Base-by-base conservation (phyloP, 2,113 vertebrate genomes). In the Pelecanus crispus region DNA sequence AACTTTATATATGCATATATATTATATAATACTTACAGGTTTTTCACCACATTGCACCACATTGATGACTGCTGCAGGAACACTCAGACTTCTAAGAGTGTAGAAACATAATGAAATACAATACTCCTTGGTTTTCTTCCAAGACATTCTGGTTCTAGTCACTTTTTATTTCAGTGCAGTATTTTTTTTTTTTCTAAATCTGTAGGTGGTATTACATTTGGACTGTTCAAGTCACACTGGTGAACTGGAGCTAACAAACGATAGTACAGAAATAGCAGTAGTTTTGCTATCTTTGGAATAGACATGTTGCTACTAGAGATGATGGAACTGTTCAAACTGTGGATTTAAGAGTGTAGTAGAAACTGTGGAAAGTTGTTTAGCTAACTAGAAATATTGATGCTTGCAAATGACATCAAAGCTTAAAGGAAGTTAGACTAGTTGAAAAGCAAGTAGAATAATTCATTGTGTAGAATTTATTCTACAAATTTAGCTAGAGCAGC, bases 371-470 rank as follows among this genome's bases (percentile, higher is more conserved):
- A 66, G 15, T 44, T 67, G 36, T 68, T 86, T 45, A 59, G 29
- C 49, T 90, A 63, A 68, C 67, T 73, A 70, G 28, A 93, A 42
- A n/a, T 77, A 94, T 40, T 71, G 79, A 88, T 90, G 67, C 36
- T 63, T 40, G 17, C 22, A 94, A 94, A 88, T 81, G 10, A 90
- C 75, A 93, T 93, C 75, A 90, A 86, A 88, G n/a, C 42, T 92
- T 88, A 80, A 90, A 95, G 62, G 20, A 90, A 75, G 34, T 73
- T 77, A 92, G 38, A 85, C 22, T 73, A 62, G 53, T 40, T 67
- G 72, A 81, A 90, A 94, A 92, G 55, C 21, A 90, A 93, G 92
- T 62, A 62, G 74, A 95, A 93, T 95, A 94, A 96, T 91, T 96
- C n/a, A 95, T 90, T 80, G 29, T 70, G 53, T 73, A 73, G 85